A percentile compares a stretch with the other conserved stretches of the same genome.
Conservation (phyloP, 2,113 vertebrate genomes). For the Lamprotornis superbus region DNA sequence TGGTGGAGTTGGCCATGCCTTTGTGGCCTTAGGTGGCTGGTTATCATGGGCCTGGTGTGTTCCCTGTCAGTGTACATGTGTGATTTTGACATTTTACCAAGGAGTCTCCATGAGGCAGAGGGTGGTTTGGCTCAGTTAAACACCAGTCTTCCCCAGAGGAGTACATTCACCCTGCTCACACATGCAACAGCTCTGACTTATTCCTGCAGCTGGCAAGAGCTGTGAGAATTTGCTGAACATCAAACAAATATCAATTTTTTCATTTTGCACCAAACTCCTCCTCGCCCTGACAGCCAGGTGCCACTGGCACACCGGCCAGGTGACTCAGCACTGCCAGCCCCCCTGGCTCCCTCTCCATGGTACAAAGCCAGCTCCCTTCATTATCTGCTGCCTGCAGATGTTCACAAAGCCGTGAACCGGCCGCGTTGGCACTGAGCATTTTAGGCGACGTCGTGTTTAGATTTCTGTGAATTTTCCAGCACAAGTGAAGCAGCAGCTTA, state of each 20-base stretch:
- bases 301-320: background rate
- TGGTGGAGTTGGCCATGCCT: background rate
- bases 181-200: background rate
- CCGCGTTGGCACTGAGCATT: accelerated
- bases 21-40: background rate
- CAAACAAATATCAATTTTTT: background rate
- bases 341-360: background rate
- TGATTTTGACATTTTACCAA: background rate
- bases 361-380: background rate
- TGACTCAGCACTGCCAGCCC: background rate
- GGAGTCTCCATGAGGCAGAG: background rate
- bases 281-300: background rate
- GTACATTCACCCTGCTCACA: background rate
- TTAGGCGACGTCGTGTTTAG: background rate
- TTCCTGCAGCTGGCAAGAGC: background rate
- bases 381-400: background rate
- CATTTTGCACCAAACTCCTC: background rate
- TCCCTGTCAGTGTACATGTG: background rate
- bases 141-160: background rate
- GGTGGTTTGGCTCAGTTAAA: background rate
- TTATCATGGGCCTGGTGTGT: background rate
- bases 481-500: background rate
- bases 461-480: background rate
- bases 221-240: background rate
- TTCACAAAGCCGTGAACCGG: background rate